These are phyloP conservation scores for Steromphala cineraria DNA, from an alignment of 2,888 invertebrate genomes.

Conservation along the genomic window DNA sequence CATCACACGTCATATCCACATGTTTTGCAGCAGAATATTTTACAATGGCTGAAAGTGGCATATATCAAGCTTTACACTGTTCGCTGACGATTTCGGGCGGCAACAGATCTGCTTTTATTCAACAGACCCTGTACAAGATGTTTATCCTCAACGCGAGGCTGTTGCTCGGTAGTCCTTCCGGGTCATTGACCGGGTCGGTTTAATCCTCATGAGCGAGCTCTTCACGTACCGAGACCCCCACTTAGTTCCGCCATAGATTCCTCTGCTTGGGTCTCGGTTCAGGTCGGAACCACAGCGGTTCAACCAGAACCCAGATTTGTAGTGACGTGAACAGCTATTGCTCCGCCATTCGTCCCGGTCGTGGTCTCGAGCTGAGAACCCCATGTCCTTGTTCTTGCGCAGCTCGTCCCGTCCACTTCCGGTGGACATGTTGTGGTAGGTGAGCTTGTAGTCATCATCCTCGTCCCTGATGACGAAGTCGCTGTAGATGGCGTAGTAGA, in stretches of 20 bases:
- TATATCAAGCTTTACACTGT: too few species aligned
- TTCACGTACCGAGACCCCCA: slow-evolving; percentile 23
- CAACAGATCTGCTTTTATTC: too few species aligned
- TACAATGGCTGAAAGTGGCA: too few species aligned
- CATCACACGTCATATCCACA: too few species aligned
- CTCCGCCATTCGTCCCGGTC: slow-evolving; percentile 43
- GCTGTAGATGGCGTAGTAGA: slow-evolving; percentile 37
- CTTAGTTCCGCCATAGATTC: slow-evolving; percentile 26
- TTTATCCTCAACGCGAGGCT: background rate
- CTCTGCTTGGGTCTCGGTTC: slow-evolving; percentile 27
- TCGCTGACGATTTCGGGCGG: too few species aligned
- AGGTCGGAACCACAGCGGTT: slow-evolving; percentile 41
- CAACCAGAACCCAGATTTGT: slow-evolving; percentile 45
- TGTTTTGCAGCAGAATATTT: too few species aligned
- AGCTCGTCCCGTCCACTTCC: slow-evolving; percentile 38
- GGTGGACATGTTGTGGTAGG: slow-evolving; percentile 27
- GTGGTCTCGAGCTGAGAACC: slow-evolving; percentile 37
- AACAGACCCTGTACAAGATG: too few species aligned
- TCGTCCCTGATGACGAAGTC: slow-evolving; percentile 34
- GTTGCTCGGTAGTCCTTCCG: slow-evolving; percentile 2
- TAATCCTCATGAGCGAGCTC: slow-evolving; percentile 33
- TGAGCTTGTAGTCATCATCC: slow-evolving; percentile 19
- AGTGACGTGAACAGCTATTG: slow-evolving; percentile 44
- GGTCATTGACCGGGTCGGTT: slow-evolving; percentile 16
- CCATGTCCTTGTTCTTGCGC: slow-evolving; percentile 25